Base-by-base conservation (phyloP, 1,140 invertebrate species). In the Musca vetustissima region DNA sequence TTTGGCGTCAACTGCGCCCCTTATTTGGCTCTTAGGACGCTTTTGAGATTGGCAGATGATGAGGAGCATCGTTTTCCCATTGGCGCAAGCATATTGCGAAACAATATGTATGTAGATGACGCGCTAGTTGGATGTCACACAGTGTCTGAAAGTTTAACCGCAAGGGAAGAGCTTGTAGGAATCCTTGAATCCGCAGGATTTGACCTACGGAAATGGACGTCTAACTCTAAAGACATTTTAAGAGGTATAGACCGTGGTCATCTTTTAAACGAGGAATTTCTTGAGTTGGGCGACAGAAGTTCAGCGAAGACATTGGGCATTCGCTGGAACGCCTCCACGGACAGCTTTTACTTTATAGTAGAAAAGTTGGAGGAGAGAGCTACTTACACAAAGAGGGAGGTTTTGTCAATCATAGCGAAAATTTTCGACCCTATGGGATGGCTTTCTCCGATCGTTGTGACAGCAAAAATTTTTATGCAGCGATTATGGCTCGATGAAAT, bases 51-150 rank as follows among this genome's bases (percentile, higher is more conserved):
- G 17, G 28, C 19, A n/a, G 19, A 68, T 48, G 55, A 49, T 25
- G 24, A 22, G 15, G 2, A 25, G 22, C 1, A 25, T n/a, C 8
- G 7, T 3, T 25, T 48, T 19, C 67, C 67, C 7, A 49, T 17
- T 28, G 57, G 53, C 14, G 14, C 53, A n/a, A 13, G 0, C 2
- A 48, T 68, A 15, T 4, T 68, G 4, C 3, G 21, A 17, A 25
- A 48, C 4, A 19, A 47, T 1, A 59, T 48, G 9, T 59, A 68
- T 24, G 67, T 68, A 2, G 53, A 68, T 47, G 67, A 68, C 24
- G 53, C 49, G 15, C 14, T 68, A 3, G 19, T 15, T 8, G 67
- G 53, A 0, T 32, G 6, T 17, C 25, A 57, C 19, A 43, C 15
- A 15, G 11, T 43, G 1, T 43, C 11, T 6, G 11, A 43, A 9